These are phyloP conservation scores for Eristalis tenax DNA, from an alignment of 2,888 invertebrate species.

Conservation along the genomic window DNA sequence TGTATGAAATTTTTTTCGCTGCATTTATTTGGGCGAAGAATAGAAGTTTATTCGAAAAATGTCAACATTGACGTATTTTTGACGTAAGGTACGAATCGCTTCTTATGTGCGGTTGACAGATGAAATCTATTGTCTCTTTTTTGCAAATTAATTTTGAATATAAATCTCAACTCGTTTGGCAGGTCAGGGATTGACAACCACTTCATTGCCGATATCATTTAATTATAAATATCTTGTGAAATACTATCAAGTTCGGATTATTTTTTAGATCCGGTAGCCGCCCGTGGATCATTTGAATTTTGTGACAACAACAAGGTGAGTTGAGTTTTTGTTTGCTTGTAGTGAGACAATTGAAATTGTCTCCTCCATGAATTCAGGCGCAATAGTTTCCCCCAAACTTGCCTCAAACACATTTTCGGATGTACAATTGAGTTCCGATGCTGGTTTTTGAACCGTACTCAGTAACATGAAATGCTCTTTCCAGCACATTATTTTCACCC, in stretches of 20 bases:
- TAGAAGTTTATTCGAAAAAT: neutral
- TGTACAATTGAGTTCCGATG: too few relatives aligned
- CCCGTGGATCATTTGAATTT: neutral
- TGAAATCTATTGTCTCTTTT: too few relatives aligned
- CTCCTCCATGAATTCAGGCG: too few relatives aligned
- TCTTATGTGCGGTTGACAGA: too few relatives aligned
- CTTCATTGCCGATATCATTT: neutral
- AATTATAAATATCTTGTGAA: neutral
- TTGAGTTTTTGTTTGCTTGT: too few relatives aligned
- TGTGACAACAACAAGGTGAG: neutral
- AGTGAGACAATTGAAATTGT: too few relatives aligned
- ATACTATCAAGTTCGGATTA: neutral
- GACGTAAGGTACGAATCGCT: too few relatives aligned
- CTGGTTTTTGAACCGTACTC: too few relatives aligned
- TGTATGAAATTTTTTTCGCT: conserved; percentile 37
- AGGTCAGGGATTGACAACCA: neutral
- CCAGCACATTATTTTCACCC: too few relatives aligned
- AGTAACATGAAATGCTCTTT: too few relatives aligned
- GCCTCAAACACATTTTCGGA: too few relatives aligned
- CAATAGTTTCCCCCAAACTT: too few relatives aligned
- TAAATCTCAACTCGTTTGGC: neutral
- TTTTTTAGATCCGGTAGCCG: neutral
- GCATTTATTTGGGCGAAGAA: neutral
- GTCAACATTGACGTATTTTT: neutral
- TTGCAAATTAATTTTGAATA: neutral